Percentiles rank a stretch among this genome's conserved stretches.
These are phyloP conservation scores for Aleiodes alternator DNA, from an alignment of 2,888 invertebrate genomes.

Conservation along the genomic window DNA sequence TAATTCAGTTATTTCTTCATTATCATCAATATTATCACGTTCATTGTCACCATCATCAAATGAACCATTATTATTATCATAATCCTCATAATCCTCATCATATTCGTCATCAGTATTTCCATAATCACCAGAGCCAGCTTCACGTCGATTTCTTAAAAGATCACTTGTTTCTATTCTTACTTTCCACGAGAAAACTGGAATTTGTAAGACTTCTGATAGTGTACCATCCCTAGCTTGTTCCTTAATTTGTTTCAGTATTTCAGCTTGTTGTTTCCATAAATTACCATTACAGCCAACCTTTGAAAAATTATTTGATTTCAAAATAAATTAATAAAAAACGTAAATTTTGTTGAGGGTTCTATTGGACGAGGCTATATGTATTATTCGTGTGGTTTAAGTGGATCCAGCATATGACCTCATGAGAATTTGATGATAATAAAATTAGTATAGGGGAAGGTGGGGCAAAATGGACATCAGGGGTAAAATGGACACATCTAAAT, in stretches of 20 bases:
- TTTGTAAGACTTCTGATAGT: constrained; percentile 81
- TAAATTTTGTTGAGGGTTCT: background rate
- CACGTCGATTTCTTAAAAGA: constrained; percentile 68
- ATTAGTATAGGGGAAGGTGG: too few species aligned
- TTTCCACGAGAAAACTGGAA: constrained; percentile 85
- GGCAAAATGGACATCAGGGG: too few species aligned
- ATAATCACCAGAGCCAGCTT: constrained; percentile 71
- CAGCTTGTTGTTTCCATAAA: constrained; percentile 81
- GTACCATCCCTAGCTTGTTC: constrained; percentile 85
- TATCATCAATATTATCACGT: constrained; percentile 60
- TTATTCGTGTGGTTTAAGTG: too few species aligned
- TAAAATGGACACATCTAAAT: too few species aligned
- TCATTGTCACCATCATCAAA: constrained; percentile 63
- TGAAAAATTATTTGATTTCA: background rate
- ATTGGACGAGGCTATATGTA: too few species aligned
- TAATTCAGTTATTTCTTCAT: constrained; percentile 69
- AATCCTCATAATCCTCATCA: constrained; percentile 67
- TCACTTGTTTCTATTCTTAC: constrained; percentile 72
- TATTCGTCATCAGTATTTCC: constrained; percentile 65
- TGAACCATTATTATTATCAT: constrained; percentile 67
- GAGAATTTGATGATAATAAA: too few species aligned
- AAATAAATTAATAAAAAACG: background rate
- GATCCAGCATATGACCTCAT: too few species aligned
- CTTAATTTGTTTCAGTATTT: constrained; percentile 82
- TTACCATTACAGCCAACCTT: constrained; percentile 86